phyloP scores from a whole-genome alignment of 2,797 vertebrate species.

The Potorous gilbertii region DNA sequence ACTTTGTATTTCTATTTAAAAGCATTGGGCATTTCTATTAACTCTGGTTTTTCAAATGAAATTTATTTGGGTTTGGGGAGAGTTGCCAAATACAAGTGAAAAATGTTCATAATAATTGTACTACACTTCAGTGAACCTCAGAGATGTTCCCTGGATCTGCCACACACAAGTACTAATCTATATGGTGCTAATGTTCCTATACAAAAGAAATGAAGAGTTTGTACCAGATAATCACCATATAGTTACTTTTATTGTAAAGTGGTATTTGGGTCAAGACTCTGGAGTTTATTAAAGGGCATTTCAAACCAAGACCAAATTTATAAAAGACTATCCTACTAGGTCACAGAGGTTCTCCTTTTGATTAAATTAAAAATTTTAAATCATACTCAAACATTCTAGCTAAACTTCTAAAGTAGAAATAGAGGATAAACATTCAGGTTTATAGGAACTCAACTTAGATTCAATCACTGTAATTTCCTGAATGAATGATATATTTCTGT shows the following conservation, averaged over 20 bases:
- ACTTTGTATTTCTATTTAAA: neutral
- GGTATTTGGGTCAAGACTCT: neutral
- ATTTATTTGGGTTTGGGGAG: neutral
- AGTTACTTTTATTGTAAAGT: neutral
- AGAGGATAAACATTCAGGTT: neutral
- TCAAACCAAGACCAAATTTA: conserved; percentile 12
- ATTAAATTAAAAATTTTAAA: neutral
- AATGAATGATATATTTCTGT: neutral
- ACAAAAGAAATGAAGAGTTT: neutral
- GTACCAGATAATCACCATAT: neutral
- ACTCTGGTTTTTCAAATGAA: neutral
- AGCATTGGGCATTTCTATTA: neutral
- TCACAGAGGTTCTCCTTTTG: conserved; percentile 11
- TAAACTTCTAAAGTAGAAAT: neutral
- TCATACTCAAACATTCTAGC: neutral
- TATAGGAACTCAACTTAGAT: neutral
- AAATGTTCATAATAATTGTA: neutral
- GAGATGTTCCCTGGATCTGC: neutral
- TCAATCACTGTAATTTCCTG: neutral
- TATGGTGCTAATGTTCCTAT: neutral
- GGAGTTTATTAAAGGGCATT: neutral
- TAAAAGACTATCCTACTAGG: neutral
- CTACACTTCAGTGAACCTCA: neutral
- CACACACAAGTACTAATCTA: neutral
- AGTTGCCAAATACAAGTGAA: neutral